Conservation (phyloP, 2,797 vertebrate genomes). For the Gadopsis bispinosus region DNA sequence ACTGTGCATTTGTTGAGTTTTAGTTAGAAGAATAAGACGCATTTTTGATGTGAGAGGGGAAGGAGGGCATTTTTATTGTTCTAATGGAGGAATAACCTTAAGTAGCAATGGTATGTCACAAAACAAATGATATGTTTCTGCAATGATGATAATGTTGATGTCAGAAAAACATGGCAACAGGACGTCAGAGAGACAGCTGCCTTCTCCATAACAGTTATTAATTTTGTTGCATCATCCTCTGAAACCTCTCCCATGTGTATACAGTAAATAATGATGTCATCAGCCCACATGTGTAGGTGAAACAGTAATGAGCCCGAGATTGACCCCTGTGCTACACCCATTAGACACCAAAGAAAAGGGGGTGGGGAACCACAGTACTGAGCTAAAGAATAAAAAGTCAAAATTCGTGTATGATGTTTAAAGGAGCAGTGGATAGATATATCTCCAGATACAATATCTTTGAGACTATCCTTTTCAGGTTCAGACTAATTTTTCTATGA, state of each 20-base stretch:
- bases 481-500: not conserved
- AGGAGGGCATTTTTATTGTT: not conserved
- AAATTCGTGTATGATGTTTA: not conserved
- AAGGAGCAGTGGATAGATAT: not conserved
- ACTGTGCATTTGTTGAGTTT: not conserved
- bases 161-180: not conserved
- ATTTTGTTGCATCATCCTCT: not conserved
- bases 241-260: not conserved
- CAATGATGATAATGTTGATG: not conserved
- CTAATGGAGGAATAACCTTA: not conserved
- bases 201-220: not conserved
- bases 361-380: not conserved
- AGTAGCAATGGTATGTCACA: not conserved
- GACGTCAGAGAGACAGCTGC: not conserved
- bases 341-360: not conserved
- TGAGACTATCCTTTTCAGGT: not conserved
- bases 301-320: not conserved
- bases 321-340: not conserved
- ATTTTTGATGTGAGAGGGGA: not conserved
- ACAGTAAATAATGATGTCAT: slow-evolving; percentile 14
- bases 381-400: not conserved
- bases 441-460: not conserved
- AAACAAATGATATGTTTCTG: not conserved
- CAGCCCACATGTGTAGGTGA: not conserved
- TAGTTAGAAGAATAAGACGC: not conserved